Conservation (phyloP, 2,113 vertebrate genomes). For the Neomonachus schauinslandi region DNA sequence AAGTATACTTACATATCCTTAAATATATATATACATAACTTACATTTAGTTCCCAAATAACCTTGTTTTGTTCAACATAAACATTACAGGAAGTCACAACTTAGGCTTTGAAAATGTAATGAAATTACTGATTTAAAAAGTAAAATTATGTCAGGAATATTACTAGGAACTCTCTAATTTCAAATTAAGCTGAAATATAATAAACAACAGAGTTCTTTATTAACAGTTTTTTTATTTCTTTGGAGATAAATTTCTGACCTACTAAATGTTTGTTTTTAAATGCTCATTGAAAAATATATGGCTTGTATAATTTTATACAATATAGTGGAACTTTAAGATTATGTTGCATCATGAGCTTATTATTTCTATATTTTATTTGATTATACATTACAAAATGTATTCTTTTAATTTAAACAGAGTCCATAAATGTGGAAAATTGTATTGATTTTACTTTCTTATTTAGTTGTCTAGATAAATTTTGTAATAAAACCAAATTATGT, state of each 20-base stretch:
- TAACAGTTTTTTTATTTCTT: background rate
- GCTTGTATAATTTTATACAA: background rate
- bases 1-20: background rate
- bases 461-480: slow-evolving; percentile 42
- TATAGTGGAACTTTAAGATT: background rate
- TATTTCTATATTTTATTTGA: slow-evolving; percentile 17
- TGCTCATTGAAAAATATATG: background rate
- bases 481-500: slow-evolving; percentile 42
- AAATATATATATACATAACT: background rate
- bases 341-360: background rate
- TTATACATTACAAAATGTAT: background rate
- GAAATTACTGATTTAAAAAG: background rate
- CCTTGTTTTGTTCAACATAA: background rate
- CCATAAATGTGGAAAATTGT: background rate
- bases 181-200: background rate
- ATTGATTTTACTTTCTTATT: slow-evolving; percentile 42
- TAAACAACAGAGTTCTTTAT: background rate
- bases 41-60: background rate
- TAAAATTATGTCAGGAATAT: slow-evolving; percentile 16
- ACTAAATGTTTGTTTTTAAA: slow-evolving; percentile 11
- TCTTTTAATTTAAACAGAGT: background rate
- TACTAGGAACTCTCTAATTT: background rate
- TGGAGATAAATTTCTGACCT: background rate
- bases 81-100: background rate
- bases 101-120: background rate